phyloP scores from a whole-genome alignment of 2,888 invertebrate species.

The Byasa hedistus region DNA sequence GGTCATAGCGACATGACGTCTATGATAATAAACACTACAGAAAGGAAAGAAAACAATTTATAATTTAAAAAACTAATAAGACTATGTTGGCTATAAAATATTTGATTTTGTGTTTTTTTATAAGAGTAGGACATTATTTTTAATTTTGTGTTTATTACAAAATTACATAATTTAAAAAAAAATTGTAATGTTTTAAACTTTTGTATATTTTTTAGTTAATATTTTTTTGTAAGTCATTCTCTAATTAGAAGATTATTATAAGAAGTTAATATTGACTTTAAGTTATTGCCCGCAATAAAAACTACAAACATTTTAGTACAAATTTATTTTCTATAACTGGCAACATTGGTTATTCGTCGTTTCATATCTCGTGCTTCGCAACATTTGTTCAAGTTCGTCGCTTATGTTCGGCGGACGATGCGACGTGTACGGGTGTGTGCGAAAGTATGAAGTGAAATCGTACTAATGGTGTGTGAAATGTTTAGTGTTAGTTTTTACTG shows the following conservation, averaged over 20 bases:
- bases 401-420: conserved; percentile 67
- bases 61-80: no score
- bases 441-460: conserved; percentile 80
- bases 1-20: neutral
- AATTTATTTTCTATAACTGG: conserved; percentile 37
- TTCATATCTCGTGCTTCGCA: conserved; percentile 44
- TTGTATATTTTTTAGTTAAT: neutral
- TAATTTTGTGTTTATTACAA: no score
- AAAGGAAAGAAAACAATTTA: no score
- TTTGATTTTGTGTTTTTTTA: no score
- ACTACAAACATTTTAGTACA: conserved; percentile 33
- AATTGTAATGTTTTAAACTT: neutral
- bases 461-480: conserved; percentile 77
- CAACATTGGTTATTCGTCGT: conserved; percentile 44
- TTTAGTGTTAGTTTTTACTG: conserved; percentile 77
- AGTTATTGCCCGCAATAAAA: no score
- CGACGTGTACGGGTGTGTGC: conserved; percentile 78
- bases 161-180: no score
- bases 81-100: no score
- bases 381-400: conserved; percentile 66
- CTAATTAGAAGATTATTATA: neutral
- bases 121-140: no score
- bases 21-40: neutral
- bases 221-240: neutral
- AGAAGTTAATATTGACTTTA: neutral